Evolutionary conservation across 2,113 vertebrate genomes (phyloP), one percentile per base, ranked within the genome.

Genomic region (Ammodytes marinus): DNA sequence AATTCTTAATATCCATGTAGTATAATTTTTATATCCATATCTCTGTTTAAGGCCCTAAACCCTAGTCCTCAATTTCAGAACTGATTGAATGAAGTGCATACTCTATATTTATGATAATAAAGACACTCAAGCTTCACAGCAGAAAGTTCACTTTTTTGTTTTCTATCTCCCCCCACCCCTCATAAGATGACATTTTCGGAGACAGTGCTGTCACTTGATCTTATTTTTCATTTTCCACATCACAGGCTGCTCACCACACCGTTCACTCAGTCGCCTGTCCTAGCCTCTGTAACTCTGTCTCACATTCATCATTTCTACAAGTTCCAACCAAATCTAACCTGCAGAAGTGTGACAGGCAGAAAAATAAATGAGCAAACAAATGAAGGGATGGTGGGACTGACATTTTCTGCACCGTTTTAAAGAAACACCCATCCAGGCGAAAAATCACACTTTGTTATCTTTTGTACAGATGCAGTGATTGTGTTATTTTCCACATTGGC

Each of bases 171-270:
- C 10, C 0, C 4, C 42, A 58, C 35, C 3, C 10, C 0, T 5
- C 42, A 58, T 67, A 78, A 53, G 43, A 59, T 71, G 67, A 70
- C 55, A 77, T 84, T 75, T 76, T 78, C 27, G 14, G 45, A 77
- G 10, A 69, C 13, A 8, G 45, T 14, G 4, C 27, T 39, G 43
- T 39, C 72, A 78, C 79, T 68, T 82, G 58, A 85, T 88, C 55
- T 55, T 46, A 54, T 63, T 86, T 87, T 74, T 13, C 35, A 86
- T 85, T 89, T 89, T 85, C 77, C 74, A 80, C 86, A 74, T 83
- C 74, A 79, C 74, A 74, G 68, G 66, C 74, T 83, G 55, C 86
- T 90, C 84, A 81, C 63, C 81, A 74, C 78, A 66, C 54, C 69
- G 70, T 68, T 70, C 74, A 70, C 50, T 79, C 65, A 58, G 42